phyloP scores from a whole-genome alignment of 2,113 vertebrate species.

The Acrocephalus kingi region DNA sequence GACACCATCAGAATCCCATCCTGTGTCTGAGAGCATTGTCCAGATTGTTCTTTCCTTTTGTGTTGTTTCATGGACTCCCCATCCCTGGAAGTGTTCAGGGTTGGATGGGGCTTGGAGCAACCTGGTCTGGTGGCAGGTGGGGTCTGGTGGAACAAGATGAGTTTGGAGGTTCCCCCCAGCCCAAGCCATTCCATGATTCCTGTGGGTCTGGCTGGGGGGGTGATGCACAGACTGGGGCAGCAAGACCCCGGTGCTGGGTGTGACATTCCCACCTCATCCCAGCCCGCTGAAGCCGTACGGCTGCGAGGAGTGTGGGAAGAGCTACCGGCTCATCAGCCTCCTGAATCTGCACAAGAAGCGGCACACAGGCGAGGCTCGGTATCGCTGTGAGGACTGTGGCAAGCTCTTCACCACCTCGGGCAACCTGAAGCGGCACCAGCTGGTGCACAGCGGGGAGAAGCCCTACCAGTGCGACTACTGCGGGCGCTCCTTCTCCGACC shows the following conservation, averaged over 20 bases:
- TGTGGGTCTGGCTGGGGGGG: neutral
- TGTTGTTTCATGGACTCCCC: neutral
- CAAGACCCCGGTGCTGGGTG: rapidly evolving
- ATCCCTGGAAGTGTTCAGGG: neutral
- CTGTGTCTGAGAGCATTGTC: neutral
- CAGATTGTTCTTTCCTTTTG: neutral
- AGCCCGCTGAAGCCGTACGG: conserved; percentile 93
- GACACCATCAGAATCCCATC: neutral
- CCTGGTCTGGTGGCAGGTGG: too few species aligned
- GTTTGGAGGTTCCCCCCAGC: neutral
- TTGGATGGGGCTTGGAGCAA: neutral
- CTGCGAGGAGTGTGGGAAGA: conserved; percentile 94
- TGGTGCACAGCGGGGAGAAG: conserved; percentile 97
- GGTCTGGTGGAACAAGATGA: neutral
- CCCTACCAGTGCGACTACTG: conserved; percentile 96
- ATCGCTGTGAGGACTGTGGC: conserved; percentile 91
- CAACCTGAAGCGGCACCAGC: conserved; percentile 95
- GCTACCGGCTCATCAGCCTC: conserved; percentile 96
- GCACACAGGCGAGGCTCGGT: conserved; percentile 93
- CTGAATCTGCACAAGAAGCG: conserved; percentile 96
- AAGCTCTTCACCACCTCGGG: conserved; percentile 97
- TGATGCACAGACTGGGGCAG: rapidly evolving
- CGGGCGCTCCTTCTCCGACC: conserved; percentile 92
- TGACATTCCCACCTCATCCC: neutral
- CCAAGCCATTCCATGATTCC: rapidly evolving